Percentiles rank a stretch among this genome's conserved stretches.
Evolutionary conservation across 1,140 invertebrate species (phyloP).

Genomic region (Hycleus cichorii): DNA sequence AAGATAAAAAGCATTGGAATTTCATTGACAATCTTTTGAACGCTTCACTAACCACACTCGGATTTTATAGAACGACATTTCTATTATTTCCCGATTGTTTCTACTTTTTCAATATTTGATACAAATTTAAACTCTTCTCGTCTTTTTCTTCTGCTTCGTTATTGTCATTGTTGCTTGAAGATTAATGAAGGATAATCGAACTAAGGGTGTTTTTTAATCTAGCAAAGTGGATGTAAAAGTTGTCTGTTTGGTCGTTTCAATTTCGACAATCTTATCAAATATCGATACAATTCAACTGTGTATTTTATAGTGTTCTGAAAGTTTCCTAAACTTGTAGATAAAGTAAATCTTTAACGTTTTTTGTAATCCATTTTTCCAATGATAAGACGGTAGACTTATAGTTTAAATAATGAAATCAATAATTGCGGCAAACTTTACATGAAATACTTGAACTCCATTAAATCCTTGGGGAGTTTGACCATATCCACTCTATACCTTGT

Average conservation of each 20-base stretch:
- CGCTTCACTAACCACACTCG: conserved; percentile 29
- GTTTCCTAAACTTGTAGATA: conserved; percentile 6
- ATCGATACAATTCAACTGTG: neutral
- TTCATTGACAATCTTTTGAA: conserved; percentile 29
- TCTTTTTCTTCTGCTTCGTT: neutral
- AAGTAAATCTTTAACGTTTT: conserved; percentile 7
- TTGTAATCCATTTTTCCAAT: no score
- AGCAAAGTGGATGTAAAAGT: neutral
- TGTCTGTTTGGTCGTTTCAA: neutral
- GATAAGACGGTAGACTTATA: no score
- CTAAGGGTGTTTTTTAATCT: no score
- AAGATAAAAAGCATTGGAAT: neutral
- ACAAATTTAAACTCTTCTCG: neutral
- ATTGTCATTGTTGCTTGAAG: neutral
- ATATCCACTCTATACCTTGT: no score
- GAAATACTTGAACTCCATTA: no score
- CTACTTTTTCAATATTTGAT: neutral
- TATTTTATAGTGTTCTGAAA: conserved; percentile 8
- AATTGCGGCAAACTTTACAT: no score
- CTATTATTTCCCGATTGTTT: neutral
- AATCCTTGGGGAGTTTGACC: no score
- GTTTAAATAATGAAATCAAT: no score
- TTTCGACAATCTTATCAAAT: conserved; percentile 5
- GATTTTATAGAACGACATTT: conserved; percentile 28
- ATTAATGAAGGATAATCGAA: neutral